Evolutionary conservation across 1,140 invertebrate species (phyloP).

Genomic region (Heliconius eleuchia): DNA sequence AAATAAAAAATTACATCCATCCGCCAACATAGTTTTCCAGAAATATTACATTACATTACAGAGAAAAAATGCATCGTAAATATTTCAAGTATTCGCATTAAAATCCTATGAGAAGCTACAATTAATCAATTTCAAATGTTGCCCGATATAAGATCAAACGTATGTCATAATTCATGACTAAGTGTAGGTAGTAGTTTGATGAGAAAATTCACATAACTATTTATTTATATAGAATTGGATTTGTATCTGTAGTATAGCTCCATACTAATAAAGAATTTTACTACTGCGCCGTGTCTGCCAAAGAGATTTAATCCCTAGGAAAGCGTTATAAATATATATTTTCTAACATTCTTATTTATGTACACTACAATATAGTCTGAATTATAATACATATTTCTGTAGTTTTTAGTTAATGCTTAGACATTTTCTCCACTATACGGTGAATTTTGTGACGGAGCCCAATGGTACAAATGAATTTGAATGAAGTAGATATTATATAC

Average conservation of each 20-base stretch:
- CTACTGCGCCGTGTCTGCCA: background rate
- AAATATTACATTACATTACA: background rate
- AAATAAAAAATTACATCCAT: background rate
- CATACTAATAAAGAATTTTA: background rate
- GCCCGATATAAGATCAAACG: background rate
- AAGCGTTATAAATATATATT: background rate
- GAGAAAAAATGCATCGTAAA: constrained; percentile 3
- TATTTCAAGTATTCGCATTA: background rate
- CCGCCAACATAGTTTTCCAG: background rate
- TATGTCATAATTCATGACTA: background rate
- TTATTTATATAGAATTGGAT: too few species aligned
- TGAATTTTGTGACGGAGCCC: too few species aligned
- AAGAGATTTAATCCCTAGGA: background rate
- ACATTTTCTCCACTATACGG: too few species aligned
- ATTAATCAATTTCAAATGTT: background rate
- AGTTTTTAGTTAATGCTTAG: too few species aligned
- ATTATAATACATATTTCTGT: too few species aligned
- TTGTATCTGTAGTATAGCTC: too few species aligned
- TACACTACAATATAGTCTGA: background rate
- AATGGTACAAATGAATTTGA: too few species aligned
- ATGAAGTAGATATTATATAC: background rate
- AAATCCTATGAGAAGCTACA: background rate
- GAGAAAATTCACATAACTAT: background rate
- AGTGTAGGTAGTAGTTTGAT: background rate
- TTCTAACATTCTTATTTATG: background rate